phyloP scores from a whole-genome alignment of 1,140 invertebrate genomes.

The Diprion similis region DNA sequence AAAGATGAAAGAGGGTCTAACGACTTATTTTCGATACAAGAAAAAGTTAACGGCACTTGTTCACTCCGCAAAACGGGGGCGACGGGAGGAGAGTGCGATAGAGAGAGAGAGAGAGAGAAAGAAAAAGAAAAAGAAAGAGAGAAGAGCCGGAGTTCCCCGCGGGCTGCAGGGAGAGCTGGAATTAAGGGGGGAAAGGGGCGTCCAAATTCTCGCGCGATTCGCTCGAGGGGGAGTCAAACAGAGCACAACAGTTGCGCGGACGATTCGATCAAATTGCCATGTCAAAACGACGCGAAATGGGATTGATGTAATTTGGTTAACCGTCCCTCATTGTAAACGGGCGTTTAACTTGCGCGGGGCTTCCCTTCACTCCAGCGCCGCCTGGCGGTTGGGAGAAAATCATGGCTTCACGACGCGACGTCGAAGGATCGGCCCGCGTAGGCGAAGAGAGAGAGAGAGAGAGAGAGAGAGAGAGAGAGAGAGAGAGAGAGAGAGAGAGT shows the following conservation, averaged over 20 bases:
- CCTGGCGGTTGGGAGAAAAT: conserved; percentile 4
- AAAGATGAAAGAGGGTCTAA: conserved; percentile 62
- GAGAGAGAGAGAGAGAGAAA: too few relatives aligned
- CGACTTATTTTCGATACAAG: conserved; percentile 64
- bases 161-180: background rate
- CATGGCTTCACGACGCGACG: conserved; percentile 35
- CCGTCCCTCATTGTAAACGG: conserved; percentile 29
- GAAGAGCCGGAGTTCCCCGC: too few relatives aligned
- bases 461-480: conserved; percentile 41
- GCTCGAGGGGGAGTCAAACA: background rate
- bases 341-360: conserved; percentile 35
- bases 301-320: conserved; percentile 64
- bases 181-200: too few relatives aligned
- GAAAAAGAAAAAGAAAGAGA: too few relatives aligned
- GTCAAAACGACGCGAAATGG: conserved; percentile 62
- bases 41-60: conserved; percentile 56
- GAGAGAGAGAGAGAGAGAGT: conserved; percentile 41
- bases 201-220: too few relatives aligned
- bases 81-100: too few relatives aligned
- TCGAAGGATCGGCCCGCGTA: too few relatives aligned
- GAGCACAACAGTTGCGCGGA: conserved; percentile 52
- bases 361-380: conserved; percentile 30
- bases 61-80: background rate
- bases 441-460: conserved; percentile 44
- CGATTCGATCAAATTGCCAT: conserved; percentile 57